Percentiles rank a stretch among this genome's conserved stretches.
phyloP scores from a whole-genome alignment of 2,888 invertebrate species.

The Acrocera orbiculus region DNA sequence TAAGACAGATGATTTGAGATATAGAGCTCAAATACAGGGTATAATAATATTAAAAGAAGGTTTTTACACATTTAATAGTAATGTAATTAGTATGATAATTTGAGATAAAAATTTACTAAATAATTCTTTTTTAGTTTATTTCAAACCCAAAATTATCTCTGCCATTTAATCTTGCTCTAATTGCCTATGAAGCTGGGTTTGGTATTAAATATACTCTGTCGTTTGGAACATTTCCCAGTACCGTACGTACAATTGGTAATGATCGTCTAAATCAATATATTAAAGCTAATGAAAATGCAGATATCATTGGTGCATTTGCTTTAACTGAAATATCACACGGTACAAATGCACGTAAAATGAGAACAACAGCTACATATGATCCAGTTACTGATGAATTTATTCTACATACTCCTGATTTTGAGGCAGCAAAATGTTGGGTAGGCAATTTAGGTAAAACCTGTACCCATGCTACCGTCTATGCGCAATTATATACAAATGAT shows the following conservation, averaged over 20 bases:
- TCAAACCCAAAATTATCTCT: slow-evolving; percentile 34
- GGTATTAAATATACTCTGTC: slow-evolving; percentile 49
- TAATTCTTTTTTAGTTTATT: slow-evolving; percentile 28
- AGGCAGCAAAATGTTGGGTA: slow-evolving; percentile 72
- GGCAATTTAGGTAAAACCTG: slow-evolving; percentile 41
- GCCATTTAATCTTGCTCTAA: slow-evolving; percentile 36
- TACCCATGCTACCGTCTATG: slow-evolving; percentile 74
- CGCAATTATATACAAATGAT: slow-evolving; percentile 68
- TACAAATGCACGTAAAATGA: slow-evolving; percentile 74
- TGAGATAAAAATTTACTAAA: slow-evolving; percentile 44
- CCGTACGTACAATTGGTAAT: slow-evolving; percentile 45
- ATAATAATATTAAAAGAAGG: slow-evolving; percentile 42
- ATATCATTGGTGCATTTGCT: slow-evolving; percentile 66
- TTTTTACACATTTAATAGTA: slow-evolving; percentile 49
- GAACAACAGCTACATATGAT: slow-evolving; percentile 69
- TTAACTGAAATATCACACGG: slow-evolving; percentile 86
- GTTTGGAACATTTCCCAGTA: slow-evolving; percentile 47
- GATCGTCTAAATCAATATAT: slow-evolving; percentile 41
- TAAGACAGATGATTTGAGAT: slow-evolving; percentile 38
- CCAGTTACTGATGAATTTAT: slow-evolving; percentile 51
- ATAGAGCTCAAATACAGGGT: slow-evolving; percentile 38
- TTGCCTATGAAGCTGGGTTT: slow-evolving; percentile 42
- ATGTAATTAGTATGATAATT: slow-evolving; percentile 60
- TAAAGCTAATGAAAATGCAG: slow-evolving; percentile 36
- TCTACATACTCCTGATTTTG: slow-evolving; percentile 55